Evolutionary conservation across 1,140 invertebrate species (phyloP).

Genomic region (Homalodisca vitripennis): DNA sequence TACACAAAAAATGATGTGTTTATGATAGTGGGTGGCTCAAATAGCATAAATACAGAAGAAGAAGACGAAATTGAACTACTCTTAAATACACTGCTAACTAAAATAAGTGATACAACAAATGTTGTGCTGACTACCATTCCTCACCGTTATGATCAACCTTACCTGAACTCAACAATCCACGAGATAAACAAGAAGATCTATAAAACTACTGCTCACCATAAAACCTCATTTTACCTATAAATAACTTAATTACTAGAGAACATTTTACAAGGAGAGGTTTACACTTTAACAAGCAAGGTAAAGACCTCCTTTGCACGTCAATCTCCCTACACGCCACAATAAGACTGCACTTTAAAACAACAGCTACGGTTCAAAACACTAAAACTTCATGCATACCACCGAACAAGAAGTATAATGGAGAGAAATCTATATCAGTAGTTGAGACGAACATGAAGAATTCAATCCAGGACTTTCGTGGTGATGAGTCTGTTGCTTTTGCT

Average conservation of each 20-base stretch:
- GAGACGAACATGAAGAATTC: too few relatives aligned
- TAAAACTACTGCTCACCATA: not conserved
- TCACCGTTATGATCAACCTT: not conserved
- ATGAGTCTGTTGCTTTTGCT: too few relatives aligned
- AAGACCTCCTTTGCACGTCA: not conserved
- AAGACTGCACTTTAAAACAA: not conserved
- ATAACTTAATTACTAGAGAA: slow-evolving; percentile 1
- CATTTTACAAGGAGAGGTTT: not conserved
- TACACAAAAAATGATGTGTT: not conserved
- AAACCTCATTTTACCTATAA: slow-evolving; percentile 5
- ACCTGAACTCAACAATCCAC: not conserved
- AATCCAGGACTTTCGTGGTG: too few relatives aligned
- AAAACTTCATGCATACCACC: too few relatives aligned
- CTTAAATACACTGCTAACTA: not conserved
- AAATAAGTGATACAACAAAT: not conserved
- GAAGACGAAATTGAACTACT: not conserved
- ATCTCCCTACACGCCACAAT: not conserved
- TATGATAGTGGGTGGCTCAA: not conserved
- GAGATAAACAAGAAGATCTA: not conserved
- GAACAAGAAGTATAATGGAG: too few relatives aligned
- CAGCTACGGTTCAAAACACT: too few relatives aligned
- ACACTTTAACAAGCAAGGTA: not conserved
- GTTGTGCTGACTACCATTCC: not conserved
- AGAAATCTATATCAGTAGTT: too few relatives aligned
- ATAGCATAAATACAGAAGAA: slow-evolving; percentile 11